phyloP scores from a whole-genome alignment of 2,113 vertebrate species.

The Oncorhynchus gorbuscha region DNA sequence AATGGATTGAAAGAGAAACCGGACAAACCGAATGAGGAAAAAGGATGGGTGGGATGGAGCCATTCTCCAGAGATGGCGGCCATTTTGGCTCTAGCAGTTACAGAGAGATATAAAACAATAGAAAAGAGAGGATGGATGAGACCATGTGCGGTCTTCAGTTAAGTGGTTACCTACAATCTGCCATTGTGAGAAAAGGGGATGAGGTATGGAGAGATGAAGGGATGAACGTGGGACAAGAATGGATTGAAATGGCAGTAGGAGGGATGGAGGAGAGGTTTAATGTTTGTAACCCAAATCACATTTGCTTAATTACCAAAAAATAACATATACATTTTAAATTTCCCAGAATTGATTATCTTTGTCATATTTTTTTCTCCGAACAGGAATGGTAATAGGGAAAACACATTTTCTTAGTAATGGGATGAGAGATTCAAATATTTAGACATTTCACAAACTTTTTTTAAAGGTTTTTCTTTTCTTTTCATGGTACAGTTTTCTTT shows the following conservation, averaged over 20 bases:
- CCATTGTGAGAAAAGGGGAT: slow-evolving; percentile 41
- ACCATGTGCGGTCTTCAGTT: slow-evolving; percentile 38
- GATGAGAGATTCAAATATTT: slow-evolving; percentile 79
- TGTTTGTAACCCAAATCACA: slow-evolving; percentile 65
- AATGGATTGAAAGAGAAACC: slow-evolving; percentile 45
- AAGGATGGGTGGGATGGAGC: slow-evolving; percentile 33
- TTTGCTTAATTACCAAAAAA: slow-evolving; percentile 60
- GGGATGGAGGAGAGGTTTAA: slow-evolving; percentile 36
- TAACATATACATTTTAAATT: slow-evolving; percentile 63
- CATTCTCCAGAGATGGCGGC: slow-evolving; percentile 51
- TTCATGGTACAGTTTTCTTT: slow-evolving; percentile 73
- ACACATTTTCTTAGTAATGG: slow-evolving; percentile 77
- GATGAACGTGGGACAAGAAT: slow-evolving; percentile 30
- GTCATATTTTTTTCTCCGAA: slow-evolving; percentile 59
- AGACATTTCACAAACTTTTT: slow-evolving; percentile 83
- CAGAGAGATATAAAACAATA: slow-evolving; percentile 46
- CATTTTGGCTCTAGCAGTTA: slow-evolving; percentile 35
- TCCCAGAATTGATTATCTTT: slow-evolving; percentile 55
- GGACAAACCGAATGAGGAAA: slow-evolving; percentile 43
- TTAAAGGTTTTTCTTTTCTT: slow-evolving; percentile 70
- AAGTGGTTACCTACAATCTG: slow-evolving; percentile 45
- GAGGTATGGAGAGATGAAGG: slow-evolving; percentile 2
- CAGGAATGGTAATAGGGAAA: slow-evolving; percentile 71
- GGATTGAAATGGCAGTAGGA: slow-evolving; percentile 31
- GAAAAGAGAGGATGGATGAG: slow-evolving; percentile 27